These are phyloP conservation scores for Strix uralensis DNA, from an alignment of 2,113 vertebrate genomes.

Conservation along the genomic window DNA sequence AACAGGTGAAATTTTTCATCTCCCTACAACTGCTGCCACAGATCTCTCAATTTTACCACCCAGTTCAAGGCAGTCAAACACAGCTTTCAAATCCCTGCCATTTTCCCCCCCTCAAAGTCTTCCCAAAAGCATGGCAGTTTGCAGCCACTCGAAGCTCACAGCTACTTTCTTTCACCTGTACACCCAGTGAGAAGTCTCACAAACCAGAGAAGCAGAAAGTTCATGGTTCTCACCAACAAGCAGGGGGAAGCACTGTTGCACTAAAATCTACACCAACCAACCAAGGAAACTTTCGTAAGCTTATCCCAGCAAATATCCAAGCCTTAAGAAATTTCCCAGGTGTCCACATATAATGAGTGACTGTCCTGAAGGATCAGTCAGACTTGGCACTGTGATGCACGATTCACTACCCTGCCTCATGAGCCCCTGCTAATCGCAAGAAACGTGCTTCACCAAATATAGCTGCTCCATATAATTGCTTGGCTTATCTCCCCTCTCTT, in stretches of 20 bases:
- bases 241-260: neutral
- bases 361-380: neutral
- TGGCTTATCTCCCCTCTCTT: conserved; percentile 4
- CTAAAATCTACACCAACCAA: neutral
- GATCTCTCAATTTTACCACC: neutral
- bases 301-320: neutral
- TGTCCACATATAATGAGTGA: neutral
- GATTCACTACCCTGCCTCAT: neutral
- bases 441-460: neutral
- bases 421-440: neutral
- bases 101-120: neutral
- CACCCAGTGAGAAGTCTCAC: neutral
- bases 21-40: neutral
- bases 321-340: neutral
- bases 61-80: neutral
- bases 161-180: neutral
- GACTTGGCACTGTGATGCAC: neutral
- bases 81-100: neutral
- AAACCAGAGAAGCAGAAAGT: neutral
- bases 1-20: neutral
- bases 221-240: neutral
- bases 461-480: conserved; percentile 6
- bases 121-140: neutral
- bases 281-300: neutral
- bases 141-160: neutral